A percentile compares a stretch with the other conserved stretches of the same genome.
These are phyloP conservation scores for Sicus ferrugineus DNA, from an alignment of 2,888 invertebrate genomes.

Conservation along the genomic window DNA sequence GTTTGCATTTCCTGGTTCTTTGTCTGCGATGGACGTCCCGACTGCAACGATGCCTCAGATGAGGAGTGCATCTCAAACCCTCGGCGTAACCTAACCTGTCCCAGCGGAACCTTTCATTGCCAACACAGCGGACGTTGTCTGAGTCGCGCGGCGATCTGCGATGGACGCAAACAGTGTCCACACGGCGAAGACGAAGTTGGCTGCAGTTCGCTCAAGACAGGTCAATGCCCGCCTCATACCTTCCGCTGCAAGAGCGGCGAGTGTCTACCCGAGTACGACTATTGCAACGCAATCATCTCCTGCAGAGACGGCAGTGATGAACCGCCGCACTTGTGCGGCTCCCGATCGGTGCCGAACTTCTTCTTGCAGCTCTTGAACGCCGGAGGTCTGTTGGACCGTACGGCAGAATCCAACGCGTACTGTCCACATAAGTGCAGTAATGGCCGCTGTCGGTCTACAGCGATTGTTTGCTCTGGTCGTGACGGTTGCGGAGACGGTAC, in stretches of 20 bases:
- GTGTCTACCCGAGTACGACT: constrained; percentile 88
- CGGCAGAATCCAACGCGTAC: constrained; percentile 52
- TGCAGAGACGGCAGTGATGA: constrained; percentile 92
- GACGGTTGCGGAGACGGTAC: constrained; percentile 93
- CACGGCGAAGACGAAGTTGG: constrained; percentile 79
- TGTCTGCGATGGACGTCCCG: constrained; percentile 82
- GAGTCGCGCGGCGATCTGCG: constrained; percentile 81
- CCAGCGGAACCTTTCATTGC: constrained; percentile 77
- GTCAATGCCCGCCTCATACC: constrained; percentile 78
- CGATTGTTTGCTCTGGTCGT: constrained; percentile 87
- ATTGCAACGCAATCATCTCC: constrained; percentile 87
- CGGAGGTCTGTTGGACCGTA: constrained; percentile 52
- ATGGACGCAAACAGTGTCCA: constrained; percentile 79
- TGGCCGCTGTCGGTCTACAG: constrained; percentile 86
- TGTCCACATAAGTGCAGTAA: constrained; percentile 88
- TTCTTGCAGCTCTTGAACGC: constrained; percentile 60
- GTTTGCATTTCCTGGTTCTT: constrained; percentile 92
- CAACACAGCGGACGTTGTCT: constrained; percentile 75
- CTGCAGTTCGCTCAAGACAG: constrained; percentile 69
- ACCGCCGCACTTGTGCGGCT: constrained; percentile 77
- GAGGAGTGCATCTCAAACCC: constrained; percentile 75
- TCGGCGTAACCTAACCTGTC: constrained; percentile 67
- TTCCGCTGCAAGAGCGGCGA: constrained; percentile 87
- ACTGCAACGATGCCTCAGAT: constrained; percentile 87
- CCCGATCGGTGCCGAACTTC: constrained; percentile 64